Evolutionary conservation across 1,140 invertebrate genomes (phyloP).

Genomic region (Bathynomus jamesi): DNA sequence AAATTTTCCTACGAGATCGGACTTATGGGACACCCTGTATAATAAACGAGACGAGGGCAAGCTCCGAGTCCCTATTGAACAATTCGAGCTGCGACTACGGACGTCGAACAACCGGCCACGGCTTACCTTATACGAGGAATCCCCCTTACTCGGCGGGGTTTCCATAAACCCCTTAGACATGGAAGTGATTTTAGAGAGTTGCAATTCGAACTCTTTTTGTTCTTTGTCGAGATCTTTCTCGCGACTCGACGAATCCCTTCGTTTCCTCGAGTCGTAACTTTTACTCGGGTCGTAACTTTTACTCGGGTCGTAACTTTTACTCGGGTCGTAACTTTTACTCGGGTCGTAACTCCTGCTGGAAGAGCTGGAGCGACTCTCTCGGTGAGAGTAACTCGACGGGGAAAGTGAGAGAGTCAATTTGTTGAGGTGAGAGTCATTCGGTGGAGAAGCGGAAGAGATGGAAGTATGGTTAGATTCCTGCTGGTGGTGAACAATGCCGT

Average conservation of each 20-base stretch:
- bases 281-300: background rate
- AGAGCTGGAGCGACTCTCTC: constrained; percentile 1
- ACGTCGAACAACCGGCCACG: no score
- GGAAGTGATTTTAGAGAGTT: background rate
- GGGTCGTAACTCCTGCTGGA: background rate
- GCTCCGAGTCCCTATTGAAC: no score
- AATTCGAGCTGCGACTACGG: no score
- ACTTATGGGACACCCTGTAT: no score
- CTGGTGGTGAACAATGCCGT: no score
- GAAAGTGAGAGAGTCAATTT: no score
- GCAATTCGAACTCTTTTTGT: background rate
- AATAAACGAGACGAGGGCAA: no score
- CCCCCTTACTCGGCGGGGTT: no score
- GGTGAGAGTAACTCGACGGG: constrained; percentile 4
- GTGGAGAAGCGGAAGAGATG: background rate
- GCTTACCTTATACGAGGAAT: background rate
- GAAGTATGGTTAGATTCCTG: background rate
- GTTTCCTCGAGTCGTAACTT: background rate
- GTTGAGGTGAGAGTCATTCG: constrained; percentile 16
- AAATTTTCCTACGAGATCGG: no score
- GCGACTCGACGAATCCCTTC: background rate
- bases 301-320: background rate
- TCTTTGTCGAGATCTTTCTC: background rate
- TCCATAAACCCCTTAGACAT: background rate
- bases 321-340: background rate